A percentile compares a stretch with the other conserved stretches of the same genome.
Conservation (phyloP, 2,113 vertebrate species). For the Illadopsis cleaveri region DNA sequence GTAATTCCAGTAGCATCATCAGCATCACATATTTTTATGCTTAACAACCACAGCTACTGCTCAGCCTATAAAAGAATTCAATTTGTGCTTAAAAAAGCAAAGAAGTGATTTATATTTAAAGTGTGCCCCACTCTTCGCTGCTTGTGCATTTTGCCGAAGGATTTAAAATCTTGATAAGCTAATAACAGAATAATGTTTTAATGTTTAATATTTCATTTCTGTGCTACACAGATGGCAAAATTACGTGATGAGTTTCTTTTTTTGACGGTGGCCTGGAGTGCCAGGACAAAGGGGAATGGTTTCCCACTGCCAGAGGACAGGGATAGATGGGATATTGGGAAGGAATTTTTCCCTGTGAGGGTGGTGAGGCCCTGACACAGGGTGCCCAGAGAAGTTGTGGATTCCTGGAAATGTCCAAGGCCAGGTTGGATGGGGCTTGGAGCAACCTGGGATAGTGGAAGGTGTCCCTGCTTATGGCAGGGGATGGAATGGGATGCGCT, state of each 20-base stretch:
- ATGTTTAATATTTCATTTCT: background rate
- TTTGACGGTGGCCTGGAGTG: background rate
- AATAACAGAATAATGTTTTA: background rate
- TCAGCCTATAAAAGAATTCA: background rate
- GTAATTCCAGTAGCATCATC: background rate
- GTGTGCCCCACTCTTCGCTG: background rate
- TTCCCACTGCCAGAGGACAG: background rate
- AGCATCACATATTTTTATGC: background rate
- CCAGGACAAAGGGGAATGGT: background rate
- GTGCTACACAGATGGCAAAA: background rate
- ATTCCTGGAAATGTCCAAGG: background rate
- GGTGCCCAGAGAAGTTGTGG: background rate
- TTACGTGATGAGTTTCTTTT: background rate
- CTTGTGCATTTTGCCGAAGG: background rate
- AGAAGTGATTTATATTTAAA: background rate
- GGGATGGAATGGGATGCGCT: accelerated
- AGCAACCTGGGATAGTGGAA: accelerated
- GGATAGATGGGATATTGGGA: background rate
- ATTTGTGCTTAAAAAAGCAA: background rate
- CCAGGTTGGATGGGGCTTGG: accelerated
- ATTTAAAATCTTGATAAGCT: background rate
- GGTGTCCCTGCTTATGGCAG: background rate
- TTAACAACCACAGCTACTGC: background rate
- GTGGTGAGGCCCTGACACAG: background rate
- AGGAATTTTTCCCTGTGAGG: accelerated